These are phyloP conservation scores for Heterodera schachtii DNA, from an alignment of 1,140 invertebrate species.

Conservation along the genomic window DNA sequence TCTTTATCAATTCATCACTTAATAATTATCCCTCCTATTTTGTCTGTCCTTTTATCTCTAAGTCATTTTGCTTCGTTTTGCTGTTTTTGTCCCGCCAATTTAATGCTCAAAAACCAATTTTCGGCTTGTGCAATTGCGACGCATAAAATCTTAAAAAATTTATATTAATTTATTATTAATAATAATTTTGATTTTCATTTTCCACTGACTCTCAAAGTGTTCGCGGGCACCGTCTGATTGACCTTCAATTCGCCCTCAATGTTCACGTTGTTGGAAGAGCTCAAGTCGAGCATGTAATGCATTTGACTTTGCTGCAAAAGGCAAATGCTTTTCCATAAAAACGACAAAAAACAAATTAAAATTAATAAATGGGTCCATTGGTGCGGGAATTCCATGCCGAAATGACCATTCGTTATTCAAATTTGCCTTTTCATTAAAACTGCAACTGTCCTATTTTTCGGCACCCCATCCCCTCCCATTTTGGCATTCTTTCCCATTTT, in stretches of 20 bases:
- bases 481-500: too few relatives aligned
- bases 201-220: constrained; percentile 41
- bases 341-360: constrained; percentile 1
- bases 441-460: too few relatives aligned
- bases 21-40: too few relatives aligned
- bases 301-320: constrained; percentile 37
- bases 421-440: too few relatives aligned
- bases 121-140: constrained; percentile 51
- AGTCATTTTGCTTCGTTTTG: neutral
- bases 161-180: too few relatives aligned
- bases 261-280: constrained; percentile 50
- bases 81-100: constrained; percentile 23
- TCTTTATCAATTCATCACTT: too few relatives aligned
- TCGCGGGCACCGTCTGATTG: constrained; percentile 39
- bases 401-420: too few relatives aligned
- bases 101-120: constrained; percentile 51
- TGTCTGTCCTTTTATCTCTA: too few relatives aligned
- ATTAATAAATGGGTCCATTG: too few relatives aligned
- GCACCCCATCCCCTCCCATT: too few relatives aligned
- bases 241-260: constrained; percentile 48
- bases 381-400: too few relatives aligned
- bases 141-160: constrained; percentile 39
- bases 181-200: too few relatives aligned
- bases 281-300: constrained; percentile 49
- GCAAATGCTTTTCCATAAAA: neutral